These are phyloP conservation scores for Patella ulyssiponensis DNA, from an alignment of 2,888 invertebrate genomes.

Conservation along the genomic window DNA sequence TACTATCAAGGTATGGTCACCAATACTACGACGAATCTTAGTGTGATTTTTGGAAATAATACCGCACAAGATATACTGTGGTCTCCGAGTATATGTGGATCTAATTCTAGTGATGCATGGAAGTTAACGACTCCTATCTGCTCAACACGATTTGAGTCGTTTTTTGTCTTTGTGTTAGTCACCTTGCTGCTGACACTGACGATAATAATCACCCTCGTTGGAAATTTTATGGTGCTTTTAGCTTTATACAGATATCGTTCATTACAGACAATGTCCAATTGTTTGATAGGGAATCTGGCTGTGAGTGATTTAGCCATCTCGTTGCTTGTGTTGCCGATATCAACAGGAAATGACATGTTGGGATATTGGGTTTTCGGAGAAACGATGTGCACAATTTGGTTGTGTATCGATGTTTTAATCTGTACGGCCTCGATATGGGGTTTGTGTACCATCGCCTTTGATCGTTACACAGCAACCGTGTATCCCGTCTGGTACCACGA, in stretches of 20 bases:
- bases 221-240: conserved; percentile 68
- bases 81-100: conserved; percentile 39
- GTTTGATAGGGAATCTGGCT: conserved; percentile 72
- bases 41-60: neutral
- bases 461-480: conserved; percentile 72
- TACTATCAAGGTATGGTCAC: neutral
- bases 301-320: conserved; percentile 71
- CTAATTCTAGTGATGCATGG: conserved; percentile 50
- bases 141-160: conserved; percentile 54
- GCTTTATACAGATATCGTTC: conserved; percentile 66
- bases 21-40: neutral
- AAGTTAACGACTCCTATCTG: conserved; percentile 53
- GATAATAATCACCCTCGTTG: conserved; percentile 68
- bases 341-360: conserved; percentile 66
- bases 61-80: neutral
- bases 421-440: conserved; percentile 73
- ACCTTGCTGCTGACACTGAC: conserved; percentile 61
- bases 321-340: conserved; percentile 70
- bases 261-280: conserved; percentile 71
- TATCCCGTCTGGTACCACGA: conserved; percentile 72
- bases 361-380: conserved; percentile 71
- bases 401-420: conserved; percentile 70
- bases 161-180: conserved; percentile 54
- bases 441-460: conserved; percentile 71
- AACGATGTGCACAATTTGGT: conserved; percentile 67